Evolutionary conservation across 2,888 invertebrate species (phyloP).

Genomic region (Latrodectus elegans): DNA sequence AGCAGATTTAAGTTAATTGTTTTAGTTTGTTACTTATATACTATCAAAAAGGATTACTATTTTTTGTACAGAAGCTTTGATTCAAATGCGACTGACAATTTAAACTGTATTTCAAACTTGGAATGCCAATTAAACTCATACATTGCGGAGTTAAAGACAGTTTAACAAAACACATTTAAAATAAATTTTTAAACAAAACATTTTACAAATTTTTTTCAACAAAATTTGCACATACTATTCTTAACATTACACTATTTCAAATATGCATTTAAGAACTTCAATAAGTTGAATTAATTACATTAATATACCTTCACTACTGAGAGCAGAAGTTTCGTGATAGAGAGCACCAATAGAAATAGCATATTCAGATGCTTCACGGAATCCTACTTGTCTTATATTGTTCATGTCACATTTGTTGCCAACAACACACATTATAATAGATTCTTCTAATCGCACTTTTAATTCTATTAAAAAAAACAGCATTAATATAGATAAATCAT

Average conservation of each 20-base stretch:
- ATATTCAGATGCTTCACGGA: conserved; percentile 84
- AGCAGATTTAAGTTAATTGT: too few relatives aligned
- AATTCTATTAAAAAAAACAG: conserved; percentile 75
- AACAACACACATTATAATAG: conserved; percentile 86
- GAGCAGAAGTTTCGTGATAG: conserved; percentile 89
- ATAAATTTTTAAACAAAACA: neutral
- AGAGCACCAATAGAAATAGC: conserved; percentile 87
- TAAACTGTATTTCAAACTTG: too few relatives aligned
- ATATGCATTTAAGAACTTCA: neutral
- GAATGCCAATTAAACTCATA: too few relatives aligned
- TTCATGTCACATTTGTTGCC: conserved; percentile 90
- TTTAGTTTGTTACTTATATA: too few relatives aligned
- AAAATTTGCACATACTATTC: neutral
- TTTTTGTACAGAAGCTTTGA: too few relatives aligned
- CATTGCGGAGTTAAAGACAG: neutral
- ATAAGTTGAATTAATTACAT: neutral
- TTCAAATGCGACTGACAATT: too few relatives aligned
- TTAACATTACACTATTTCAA: neutral
- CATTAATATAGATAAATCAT: too few relatives aligned
- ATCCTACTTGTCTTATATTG: conserved; percentile 79
- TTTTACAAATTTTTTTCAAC: neutral
- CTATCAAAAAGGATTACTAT: too few relatives aligned
- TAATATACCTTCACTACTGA: conserved; percentile 81
- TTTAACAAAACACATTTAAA: neutral
- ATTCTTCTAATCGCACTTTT: conserved; percentile 84